Percentiles rank a stretch among this genome's conserved stretches.
Evolutionary conservation across 2,113 vertebrate species (phyloP).

Genomic region (Odobenus rosmarus): DNA sequence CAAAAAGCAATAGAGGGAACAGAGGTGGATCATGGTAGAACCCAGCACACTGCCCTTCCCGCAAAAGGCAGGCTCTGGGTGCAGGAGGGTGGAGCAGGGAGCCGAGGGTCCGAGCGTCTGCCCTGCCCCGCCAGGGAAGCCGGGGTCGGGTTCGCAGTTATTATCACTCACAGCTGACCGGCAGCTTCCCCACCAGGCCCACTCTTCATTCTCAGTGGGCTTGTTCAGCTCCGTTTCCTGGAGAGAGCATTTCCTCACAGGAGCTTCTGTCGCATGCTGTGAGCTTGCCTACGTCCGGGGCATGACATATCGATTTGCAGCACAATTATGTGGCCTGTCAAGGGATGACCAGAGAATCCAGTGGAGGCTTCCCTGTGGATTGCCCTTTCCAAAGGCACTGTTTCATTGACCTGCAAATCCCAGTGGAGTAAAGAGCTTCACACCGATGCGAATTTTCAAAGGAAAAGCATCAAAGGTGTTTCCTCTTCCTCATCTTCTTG

Average conservation of each 20-base stretch:
- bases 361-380: not conserved
- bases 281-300: not conserved
- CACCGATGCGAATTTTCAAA: not conserved
- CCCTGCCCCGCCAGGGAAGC: not conserved
- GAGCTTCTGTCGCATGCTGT: not conserved
- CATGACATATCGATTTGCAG: not conserved
- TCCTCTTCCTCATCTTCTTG: constrained; percentile 5
- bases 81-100: not conserved
- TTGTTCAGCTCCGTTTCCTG: constrained; percentile 27
- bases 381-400: not conserved
- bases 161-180: not conserved
- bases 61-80: not conserved
- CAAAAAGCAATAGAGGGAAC: not conserved
- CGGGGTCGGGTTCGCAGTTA: not conserved
- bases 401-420: not conserved
- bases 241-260: not conserved
- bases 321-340: not conserved
- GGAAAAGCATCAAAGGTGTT: constrained; percentile 28
- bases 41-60: not conserved
- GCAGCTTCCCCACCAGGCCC: not conserved
- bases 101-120: not conserved
- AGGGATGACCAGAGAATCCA: not conserved
- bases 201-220: not conserved
- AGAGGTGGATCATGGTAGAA: not conserved
- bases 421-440: not conserved